Evolutionary conservation across 1,140 invertebrate species (phyloP).

Genomic region (Pseudomyrmex cubaensis): DNA sequence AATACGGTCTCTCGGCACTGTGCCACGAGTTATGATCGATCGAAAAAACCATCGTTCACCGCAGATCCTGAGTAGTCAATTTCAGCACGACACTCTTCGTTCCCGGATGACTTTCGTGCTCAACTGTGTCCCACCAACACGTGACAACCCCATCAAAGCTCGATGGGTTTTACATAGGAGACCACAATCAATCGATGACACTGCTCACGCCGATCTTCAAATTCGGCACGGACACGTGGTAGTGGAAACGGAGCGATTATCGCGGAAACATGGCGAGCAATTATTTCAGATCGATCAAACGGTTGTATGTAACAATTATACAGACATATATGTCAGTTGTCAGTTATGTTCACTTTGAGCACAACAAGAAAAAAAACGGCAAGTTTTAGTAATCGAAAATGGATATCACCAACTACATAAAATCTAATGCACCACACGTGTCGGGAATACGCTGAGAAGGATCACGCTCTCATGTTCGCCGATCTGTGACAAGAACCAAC

Average conservation of each 20-base stretch:
- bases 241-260: constrained; percentile 40
- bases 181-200: constrained; percentile 61
- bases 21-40: constrained; percentile 37
- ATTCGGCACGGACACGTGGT: constrained; percentile 40
- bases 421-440: constrained; percentile 42
- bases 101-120: constrained; percentile 48
- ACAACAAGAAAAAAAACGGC: constrained; percentile 8
- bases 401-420: constrained; percentile 1
- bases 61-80: constrained; percentile 48
- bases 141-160: constrained; percentile 57
- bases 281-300: constrained; percentile 15
- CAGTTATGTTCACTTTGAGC: constrained; percentile 2
- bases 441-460: neutral
- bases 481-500: neutral
- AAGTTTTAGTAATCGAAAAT: neutral
- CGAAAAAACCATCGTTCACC: constrained; percentile 52
- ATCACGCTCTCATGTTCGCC: neutral
- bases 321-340: neutral
- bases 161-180: constrained; percentile 54
- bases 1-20: constrained; percentile 19
- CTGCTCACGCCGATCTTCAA: constrained; percentile 41
- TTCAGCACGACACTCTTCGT: constrained; percentile 48
- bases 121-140: constrained; percentile 54
- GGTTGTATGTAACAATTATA: neutral
- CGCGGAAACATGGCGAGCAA: constrained; percentile 16